Conservation (phyloP, 2,113 vertebrate species). For the Hiodon tergisus region DNA sequence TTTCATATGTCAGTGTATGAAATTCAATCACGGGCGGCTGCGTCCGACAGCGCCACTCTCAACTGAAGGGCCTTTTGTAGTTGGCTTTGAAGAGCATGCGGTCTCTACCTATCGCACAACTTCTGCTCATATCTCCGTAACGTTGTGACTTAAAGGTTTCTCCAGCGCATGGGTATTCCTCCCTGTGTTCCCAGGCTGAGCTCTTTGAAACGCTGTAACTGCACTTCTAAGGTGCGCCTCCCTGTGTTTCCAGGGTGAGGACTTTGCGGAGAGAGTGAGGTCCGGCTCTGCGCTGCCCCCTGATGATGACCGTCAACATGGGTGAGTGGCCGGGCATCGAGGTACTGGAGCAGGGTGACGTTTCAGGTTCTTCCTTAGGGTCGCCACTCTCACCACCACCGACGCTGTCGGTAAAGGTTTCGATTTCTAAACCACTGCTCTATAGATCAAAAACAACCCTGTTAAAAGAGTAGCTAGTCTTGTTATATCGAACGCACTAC, state of each 20-base stretch:
- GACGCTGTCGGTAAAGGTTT: no score
- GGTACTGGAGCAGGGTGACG: no score
- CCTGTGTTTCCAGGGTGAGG: conserved; percentile 7
- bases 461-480: no score
- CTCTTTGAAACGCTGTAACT: no score
- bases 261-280: conserved; percentile 10
- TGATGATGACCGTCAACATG: conserved; percentile 26
- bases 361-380: no score
- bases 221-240: neutral
- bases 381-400: no score
- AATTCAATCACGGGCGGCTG: neutral
- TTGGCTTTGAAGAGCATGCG: conserved; percentile 7
- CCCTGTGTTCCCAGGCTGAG: neutral
- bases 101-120: neutral
- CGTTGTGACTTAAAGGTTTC: conserved; percentile 8
- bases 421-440: no score
- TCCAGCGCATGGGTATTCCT: neutral
- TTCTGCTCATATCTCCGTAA: neutral
- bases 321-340: conserved; percentile 7
- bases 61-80: conserved; percentile 8
- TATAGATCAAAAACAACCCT: no score
- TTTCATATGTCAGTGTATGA: conserved; percentile 16
- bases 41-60: neutral
- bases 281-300: conserved; percentile 6
- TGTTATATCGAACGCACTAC: no score